Percentiles rank a stretch among this genome's conserved stretches.
These are phyloP conservation scores for Mormyrus hasselquistii DNA, from an alignment of 2,797 vertebrate species.

Conservation along the genomic window DNA sequence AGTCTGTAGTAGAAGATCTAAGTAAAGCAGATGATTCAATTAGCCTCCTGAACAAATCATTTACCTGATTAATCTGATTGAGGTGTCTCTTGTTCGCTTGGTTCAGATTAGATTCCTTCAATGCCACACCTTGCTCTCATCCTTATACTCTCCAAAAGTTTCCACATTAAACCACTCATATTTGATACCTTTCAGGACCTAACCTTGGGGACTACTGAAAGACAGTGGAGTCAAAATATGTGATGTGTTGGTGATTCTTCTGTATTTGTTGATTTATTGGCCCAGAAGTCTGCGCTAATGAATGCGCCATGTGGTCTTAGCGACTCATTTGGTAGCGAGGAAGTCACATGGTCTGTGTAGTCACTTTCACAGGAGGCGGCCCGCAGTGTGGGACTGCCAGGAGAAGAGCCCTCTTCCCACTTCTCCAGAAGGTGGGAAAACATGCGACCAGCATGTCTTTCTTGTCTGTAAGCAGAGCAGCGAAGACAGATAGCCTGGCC, in stretches of 20 bases:
- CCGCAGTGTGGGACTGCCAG: constrained; percentile 61
- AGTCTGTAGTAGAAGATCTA: not conserved
- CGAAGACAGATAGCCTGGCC: constrained; percentile 59
- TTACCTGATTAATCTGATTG: not conserved
- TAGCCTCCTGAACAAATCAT: not conserved
- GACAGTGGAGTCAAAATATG: not conserved
- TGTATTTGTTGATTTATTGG: not conserved
- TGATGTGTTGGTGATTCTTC: not conserved
- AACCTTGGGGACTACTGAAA: not conserved
- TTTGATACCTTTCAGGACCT: not conserved
- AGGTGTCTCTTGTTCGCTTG: not conserved
- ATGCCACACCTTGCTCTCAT: not conserved
- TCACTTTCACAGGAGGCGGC: constrained; percentile 54
- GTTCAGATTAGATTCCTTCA: not conserved
- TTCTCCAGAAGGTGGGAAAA: constrained; percentile 68
- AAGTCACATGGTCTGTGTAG: constrained; percentile 46
- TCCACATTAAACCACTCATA: not conserved
- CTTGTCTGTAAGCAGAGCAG: constrained; percentile 66
- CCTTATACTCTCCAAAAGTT: not conserved
- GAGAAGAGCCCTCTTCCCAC: constrained; percentile 55
- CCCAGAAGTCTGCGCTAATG: not conserved
- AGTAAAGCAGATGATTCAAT: not conserved
- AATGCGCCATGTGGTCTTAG: not conserved
- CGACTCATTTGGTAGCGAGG: constrained; percentile 19
- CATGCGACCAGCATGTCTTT: constrained; percentile 64